Evolutionary conservation across 2,113 vertebrate species (phyloP), one percentile per base, ranked within the genome.

Genomic region (Dipodomys ordii): DNA sequence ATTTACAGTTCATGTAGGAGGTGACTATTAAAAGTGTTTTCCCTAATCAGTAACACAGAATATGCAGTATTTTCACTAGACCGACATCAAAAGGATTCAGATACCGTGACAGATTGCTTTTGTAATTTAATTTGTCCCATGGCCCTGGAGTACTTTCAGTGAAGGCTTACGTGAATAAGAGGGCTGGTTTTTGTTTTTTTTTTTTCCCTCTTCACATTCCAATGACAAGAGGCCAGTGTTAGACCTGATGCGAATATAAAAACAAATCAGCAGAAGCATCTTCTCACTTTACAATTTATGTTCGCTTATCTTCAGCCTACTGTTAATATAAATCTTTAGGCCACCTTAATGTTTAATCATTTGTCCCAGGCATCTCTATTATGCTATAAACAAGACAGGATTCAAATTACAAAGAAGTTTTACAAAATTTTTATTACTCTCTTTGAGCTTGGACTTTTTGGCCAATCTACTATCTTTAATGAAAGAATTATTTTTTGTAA

Each of bases 351-450:
- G n/a, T 92, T 60, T 65, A 91, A 49, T 88, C 39, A 80, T 92
- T 91, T 87, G 87, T 78, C 49, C n/a, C 15, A 78, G 35, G 23
- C 87, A 74, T 84, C 86, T 90, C 79, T 91, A 6, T 84, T 77
- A 65, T 20, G 10, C 72, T 93, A 12, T 64, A n/a, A 93, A 84
- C 19, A 90, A 89, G 85, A 83, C 7, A 92, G 71, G 69, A 88
- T 88, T 95, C 76, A 79, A 91, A 76, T 94, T 90, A 53, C 83
- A 90, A 85, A 89, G 60, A 65, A 83, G 35, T 90, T 95, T 95
- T 77, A 62, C 82, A 72, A 77, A 77, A 84, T 86, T 78, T 88
- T 78, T 92, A 65, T 94, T 82, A 65, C 18, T 88, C 35, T 87
- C 62, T 92, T 78, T 84, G 87, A 86, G 67, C 62, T 90, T 3